These are phyloP conservation scores for Acanthochromis polyacanthus DNA, from an alignment of 2,113 vertebrate species.

Conservation along the genomic window DNA sequence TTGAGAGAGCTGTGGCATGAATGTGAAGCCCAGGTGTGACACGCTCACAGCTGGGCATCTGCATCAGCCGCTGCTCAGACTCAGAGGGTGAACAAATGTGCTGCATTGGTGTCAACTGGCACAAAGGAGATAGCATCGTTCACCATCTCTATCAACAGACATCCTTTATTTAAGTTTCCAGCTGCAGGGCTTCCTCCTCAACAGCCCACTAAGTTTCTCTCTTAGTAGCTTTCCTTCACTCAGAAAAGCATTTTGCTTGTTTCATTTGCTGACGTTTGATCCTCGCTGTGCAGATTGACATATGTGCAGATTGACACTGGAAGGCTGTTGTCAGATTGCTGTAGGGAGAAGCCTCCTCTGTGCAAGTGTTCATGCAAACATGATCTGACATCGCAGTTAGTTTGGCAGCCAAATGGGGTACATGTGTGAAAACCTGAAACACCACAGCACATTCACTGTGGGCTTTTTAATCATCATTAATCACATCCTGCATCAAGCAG, in stretches of 20 bases:
- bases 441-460: too few relatives aligned
- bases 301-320: background rate
- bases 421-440: too few relatives aligned
- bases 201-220: background rate
- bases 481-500: too few relatives aligned
- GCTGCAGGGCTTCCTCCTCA: too few relatives aligned
- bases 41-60: slow-evolving; percentile 43
- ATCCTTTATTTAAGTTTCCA: slow-evolving; percentile 13
- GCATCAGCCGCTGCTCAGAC: slow-evolving; percentile 47
- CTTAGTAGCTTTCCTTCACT: background rate
- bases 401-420: too few relatives aligned
- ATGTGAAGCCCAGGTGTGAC: slow-evolving; percentile 60
- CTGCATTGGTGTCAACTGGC: slow-evolving; percentile 44
- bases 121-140: slow-evolving; percentile 1
- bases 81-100: slow-evolving; percentile 26
- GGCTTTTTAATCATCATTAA: too few relatives aligned
- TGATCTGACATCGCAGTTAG: too few relatives aligned
- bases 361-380: too few relatives aligned
- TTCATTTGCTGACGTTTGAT: background rate
- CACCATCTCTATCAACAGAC: slow-evolving; percentile 18
- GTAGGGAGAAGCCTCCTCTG: too few relatives aligned
- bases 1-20: slow-evolving; percentile 19
- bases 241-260: background rate
- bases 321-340: background rate
- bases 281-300: background rate